Conservation (phyloP, 2,113 vertebrate genomes). For the Erpornis zantholeuca region DNA sequence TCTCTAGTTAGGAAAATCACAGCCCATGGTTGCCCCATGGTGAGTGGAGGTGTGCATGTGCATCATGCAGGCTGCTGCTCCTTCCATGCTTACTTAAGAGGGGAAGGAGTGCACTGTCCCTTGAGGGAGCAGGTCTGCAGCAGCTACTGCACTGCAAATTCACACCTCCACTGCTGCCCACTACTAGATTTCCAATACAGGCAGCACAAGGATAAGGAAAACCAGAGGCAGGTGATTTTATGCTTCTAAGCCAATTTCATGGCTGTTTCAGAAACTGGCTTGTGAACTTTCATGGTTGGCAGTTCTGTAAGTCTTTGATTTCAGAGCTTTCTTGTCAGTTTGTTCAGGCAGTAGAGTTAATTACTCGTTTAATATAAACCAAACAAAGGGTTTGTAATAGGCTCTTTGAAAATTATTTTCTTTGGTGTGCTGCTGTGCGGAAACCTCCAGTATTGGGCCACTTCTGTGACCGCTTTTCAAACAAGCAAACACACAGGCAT, state of each 20-base stretch:
- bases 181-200: neutral
- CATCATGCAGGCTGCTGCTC: fast-evolving
- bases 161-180: neutral
- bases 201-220: neutral
- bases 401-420: neutral
- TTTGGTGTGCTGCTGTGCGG: neutral
- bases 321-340: neutral
- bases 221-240: neutral
- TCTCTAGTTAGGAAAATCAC: neutral
- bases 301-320: neutral
- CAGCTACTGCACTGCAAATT: neutral
- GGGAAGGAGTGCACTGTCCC: neutral
- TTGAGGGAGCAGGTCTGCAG: neutral
- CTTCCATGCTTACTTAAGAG: neutral
- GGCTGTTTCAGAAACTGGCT: neutral
- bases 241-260: neutral
- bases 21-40: fast-evolving
- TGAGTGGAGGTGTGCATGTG: neutral
- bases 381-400: neutral
- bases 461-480: neutral
- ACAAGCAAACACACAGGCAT: neutral
- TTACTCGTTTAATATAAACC: neutral
- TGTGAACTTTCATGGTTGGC: neutral
- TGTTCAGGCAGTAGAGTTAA: neutral
- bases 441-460: neutral